Percentiles rank a stretch among this genome's conserved stretches.
Conservation (phyloP, 2,888 invertebrate genomes). For the Mythimna loreyi region DNA sequence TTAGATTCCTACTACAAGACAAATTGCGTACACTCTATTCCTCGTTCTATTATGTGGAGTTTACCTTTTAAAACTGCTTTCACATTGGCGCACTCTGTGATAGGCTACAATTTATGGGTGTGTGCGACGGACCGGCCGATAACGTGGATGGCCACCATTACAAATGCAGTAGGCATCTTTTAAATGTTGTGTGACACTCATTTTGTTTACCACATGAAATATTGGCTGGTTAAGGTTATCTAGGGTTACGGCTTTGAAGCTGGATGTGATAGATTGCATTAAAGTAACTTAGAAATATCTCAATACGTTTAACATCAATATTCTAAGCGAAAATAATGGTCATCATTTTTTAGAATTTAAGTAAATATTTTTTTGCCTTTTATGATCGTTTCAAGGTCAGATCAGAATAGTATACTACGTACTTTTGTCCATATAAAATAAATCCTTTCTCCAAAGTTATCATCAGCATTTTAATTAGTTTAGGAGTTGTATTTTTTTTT, state of each 20-base stretch:
- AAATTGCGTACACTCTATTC: too few relatives aligned
- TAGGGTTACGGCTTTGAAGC: neutral
- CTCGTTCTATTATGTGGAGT: neutral
- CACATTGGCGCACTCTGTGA: constrained; percentile 15
- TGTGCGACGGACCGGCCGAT: constrained; percentile 44
- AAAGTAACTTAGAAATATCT: neutral
- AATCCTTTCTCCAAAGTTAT: too few relatives aligned
- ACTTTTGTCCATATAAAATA: too few relatives aligned
- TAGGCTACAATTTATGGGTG: constrained; percentile 52
- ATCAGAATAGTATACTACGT: too few relatives aligned
- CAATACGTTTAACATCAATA: neutral
- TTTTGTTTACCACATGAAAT: constrained; percentile 38
- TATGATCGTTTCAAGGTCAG: neutral
- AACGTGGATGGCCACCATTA: constrained; percentile 36
- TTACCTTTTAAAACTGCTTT: constrained; percentile 2
- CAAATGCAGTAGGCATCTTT: constrained; percentile 45
- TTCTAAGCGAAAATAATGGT: neutral
- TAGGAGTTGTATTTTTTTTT: too few relatives aligned
- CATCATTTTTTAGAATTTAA: neutral
- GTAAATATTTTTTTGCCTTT: neutral
- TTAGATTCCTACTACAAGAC: too few relatives aligned
- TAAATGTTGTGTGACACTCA: constrained; percentile 38
- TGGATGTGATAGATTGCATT: constrained; percentile 4
- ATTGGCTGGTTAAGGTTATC: constrained; percentile 13
- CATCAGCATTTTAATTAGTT: too few relatives aligned